Base-by-base conservation (phyloP, 1,140 invertebrate genomes). In the Drosophila saltans region DNA sequence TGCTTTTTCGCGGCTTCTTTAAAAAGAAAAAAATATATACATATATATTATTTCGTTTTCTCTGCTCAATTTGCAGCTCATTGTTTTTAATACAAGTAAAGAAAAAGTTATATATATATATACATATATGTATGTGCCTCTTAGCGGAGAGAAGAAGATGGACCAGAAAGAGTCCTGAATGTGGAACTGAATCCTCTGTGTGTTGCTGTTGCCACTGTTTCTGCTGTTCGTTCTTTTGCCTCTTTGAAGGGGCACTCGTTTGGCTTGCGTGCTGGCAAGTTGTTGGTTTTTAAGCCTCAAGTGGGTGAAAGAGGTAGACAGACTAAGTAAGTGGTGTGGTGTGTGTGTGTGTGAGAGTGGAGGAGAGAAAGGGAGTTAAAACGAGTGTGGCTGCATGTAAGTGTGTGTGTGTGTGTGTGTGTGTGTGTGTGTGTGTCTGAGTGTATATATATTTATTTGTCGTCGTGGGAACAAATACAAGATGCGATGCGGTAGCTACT, bases 11-110 rank as follows among this genome's bases (percentile, higher is more conserved):
- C 45, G 16, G 16, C 45, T 52, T 3, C 45, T 52, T 52, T 52
- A 4, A 4, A 36, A 36, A 36, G 3, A 36, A 4, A 36, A 4
- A 36, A 4, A 36, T 36, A 36, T 36, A 36, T 36, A 36, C 6
- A 36, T 7, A 36, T 36, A 36, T 36, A 6, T 36, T 61, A 63
- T 75, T 65, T 39, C 64, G 40, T 57, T 58, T 80, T 65, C 74
- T 69, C 74, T 74, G 71, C 77, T 60, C 77, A 80, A 80, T 80
- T 80, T 80, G 72, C 67, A 80, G 77, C 71, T 80, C 64, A 81
- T 80, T 80, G 78, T 80, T 80, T 80, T 80, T 61, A 75, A 80
- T 59, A 62, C 41, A 43, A n/a, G 45, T 45, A 36, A 36, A 36
- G 6, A 36, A 7, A n/a, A 62, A 62, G 6, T 4, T 4, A 36